Evolutionary conservation across 2,113 vertebrate genomes (phyloP).

Genomic region (Cyanoramphus novaezelandiae): DNA sequence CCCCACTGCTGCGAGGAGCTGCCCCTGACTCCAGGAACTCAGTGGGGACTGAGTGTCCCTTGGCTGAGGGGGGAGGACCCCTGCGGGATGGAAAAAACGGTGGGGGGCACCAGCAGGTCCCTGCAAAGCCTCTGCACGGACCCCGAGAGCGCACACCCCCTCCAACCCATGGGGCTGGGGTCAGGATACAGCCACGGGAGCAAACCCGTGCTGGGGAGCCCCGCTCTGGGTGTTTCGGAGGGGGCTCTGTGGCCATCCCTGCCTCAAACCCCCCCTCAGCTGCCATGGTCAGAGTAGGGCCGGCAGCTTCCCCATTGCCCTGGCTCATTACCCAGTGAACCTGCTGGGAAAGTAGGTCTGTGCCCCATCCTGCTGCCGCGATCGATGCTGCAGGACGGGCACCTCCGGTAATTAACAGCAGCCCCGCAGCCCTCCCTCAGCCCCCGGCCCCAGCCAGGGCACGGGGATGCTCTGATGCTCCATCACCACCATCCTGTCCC

Average conservation of each 20-base stretch:
- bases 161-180: neutral
- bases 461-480: accelerated
- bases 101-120: neutral
- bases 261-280: neutral
- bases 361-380: neutral
- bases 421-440: neutral
- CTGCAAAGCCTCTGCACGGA: neutral
- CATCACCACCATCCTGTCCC: no score
- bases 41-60: no score
- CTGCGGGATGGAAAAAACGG: neutral
- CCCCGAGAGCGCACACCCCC: neutral
- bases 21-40: accelerated
- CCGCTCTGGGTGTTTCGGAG: neutral
- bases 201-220: neutral
- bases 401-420: neutral
- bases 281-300: accelerated
- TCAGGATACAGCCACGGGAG: neutral
- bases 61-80: neutral
- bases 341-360: neutral
- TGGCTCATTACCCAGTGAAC: neutral
- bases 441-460: neutral
- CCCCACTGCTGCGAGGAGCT: neutral
- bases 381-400: neutral
- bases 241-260: neutral
- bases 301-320: neutral